These are phyloP conservation scores for Cheilosia grossa DNA, from an alignment of 2,888 invertebrate species.

Conservation along the genomic window DNA sequence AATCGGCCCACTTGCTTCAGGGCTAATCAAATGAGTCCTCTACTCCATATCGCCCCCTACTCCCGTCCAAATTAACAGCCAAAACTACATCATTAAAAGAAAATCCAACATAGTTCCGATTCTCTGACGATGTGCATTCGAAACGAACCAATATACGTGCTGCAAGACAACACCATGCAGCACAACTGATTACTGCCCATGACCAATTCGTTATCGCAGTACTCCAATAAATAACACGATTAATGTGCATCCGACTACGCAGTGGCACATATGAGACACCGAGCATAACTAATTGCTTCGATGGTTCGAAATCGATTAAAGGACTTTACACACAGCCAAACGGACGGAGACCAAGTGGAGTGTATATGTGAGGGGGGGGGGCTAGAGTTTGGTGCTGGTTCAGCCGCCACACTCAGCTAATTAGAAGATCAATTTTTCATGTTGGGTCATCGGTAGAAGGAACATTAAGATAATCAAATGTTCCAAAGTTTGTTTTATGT, in stretches of 20 bases:
- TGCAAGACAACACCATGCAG: constrained; percentile 54
- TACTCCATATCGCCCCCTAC: too few relatives aligned
- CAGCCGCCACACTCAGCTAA: constrained; percentile 56
- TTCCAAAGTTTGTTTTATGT: constrained; percentile 47
- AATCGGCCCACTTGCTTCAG: not conserved
- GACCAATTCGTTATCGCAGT: constrained; percentile 69
- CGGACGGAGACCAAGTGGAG: not conserved
- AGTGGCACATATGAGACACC: constrained; percentile 65
- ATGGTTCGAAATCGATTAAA: constrained; percentile 69
- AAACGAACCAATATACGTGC: constrained; percentile 40
- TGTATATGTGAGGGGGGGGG: not conserved
- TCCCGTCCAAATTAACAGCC: not conserved
- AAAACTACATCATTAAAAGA: constrained; percentile 10
- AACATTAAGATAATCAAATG: constrained; percentile 72
- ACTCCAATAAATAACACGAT: constrained; percentile 73
- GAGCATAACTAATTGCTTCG: constrained; percentile 69
- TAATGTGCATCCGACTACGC: constrained; percentile 67
- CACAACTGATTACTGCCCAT: constrained; percentile 56
- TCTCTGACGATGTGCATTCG: constrained; percentile 35
- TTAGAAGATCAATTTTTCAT: constrained; percentile 74
- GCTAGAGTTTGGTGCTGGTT: constrained; percentile 1
- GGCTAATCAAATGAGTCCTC: not conserved
- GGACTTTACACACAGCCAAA: constrained; percentile 39
- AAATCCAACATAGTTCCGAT: not conserved
- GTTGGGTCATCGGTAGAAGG: constrained; percentile 64